Conservation (phyloP, 2,888 invertebrate genomes). For the Phania funesta region DNA sequence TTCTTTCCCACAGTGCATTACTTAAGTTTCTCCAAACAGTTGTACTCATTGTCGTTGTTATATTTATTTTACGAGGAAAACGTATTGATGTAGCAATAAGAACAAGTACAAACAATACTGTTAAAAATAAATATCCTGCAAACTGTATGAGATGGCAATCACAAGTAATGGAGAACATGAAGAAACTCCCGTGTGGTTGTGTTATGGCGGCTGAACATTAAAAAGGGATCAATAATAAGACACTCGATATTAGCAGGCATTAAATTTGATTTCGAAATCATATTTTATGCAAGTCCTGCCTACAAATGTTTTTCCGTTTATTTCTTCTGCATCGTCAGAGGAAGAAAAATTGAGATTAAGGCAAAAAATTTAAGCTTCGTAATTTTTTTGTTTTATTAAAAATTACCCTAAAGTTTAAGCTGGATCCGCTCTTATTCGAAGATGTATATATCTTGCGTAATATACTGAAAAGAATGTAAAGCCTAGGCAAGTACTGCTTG, state of each 20-base stretch:
- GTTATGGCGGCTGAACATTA: not conserved
- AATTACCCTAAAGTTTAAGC: too few relatives aligned
- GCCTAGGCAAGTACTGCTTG: not conserved
- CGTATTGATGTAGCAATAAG: conserved; percentile 45
- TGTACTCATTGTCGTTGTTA: not conserved
- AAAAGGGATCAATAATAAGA: conserved; percentile 3
- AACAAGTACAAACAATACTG: conserved; percentile 15
- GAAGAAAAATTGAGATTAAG: too few relatives aligned
- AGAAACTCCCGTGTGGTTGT: not conserved
- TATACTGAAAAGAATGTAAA: not conserved
- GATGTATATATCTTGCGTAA: not conserved
- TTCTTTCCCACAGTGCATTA: not conserved
- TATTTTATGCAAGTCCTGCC: conserved; percentile 39
- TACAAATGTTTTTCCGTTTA: not conserved
- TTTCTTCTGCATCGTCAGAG: too few relatives aligned
- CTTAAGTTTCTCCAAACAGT: conserved; percentile 1
- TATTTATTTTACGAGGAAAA: not conserved
- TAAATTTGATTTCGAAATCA: conserved; percentile 38
- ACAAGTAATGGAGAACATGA: not conserved
- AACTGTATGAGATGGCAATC: not conserved
- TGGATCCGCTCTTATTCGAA: too few relatives aligned
- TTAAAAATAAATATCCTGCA: conserved; percentile 37
- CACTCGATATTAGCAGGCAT: conserved; percentile 24
- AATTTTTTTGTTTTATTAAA: too few relatives aligned
- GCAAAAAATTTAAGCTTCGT: too few relatives aligned